A percentile compares a stretch with the other conserved stretches of the same genome.
phyloP scores from a whole-genome alignment of 2,888 invertebrate genomes.

The Ormyrus thymus region DNA sequence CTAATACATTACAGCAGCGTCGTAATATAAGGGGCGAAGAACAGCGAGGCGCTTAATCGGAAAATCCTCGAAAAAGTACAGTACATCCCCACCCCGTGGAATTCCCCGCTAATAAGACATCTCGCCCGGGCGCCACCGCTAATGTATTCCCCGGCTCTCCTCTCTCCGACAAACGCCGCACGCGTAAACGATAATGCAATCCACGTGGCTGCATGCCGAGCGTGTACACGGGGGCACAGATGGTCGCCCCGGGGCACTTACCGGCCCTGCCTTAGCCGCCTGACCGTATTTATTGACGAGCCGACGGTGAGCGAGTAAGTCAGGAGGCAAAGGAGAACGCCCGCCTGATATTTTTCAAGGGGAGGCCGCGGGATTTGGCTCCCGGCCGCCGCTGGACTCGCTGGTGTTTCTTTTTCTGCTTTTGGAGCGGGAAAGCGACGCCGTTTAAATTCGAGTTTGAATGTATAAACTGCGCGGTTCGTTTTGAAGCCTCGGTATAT shows the following conservation, averaged over 20 bases:
- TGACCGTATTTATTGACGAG: constrained; percentile 74
- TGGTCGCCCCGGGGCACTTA: constrained; percentile 74
- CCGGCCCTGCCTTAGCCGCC: constrained; percentile 67
- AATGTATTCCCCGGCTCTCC: constrained; percentile 40
- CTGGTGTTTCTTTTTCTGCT: background rate
- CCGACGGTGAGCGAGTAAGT: constrained; percentile 24
- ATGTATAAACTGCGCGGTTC: too few species aligned
- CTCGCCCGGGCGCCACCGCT: constrained; percentile 32
- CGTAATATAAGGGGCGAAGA: too few species aligned
- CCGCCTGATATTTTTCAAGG: too few species aligned
- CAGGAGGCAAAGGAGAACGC: background rate
- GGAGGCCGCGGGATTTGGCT: too few species aligned
- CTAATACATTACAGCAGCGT: too few species aligned
- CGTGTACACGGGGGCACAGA: constrained; percentile 72
- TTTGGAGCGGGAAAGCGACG: background rate
- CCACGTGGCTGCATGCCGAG: constrained; percentile 67
- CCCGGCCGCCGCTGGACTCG: too few species aligned
- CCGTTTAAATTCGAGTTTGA: too few species aligned
- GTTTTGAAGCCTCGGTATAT: too few species aligned
- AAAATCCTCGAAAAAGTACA: background rate
- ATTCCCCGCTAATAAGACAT: constrained; percentile 36
- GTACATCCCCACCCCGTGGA: background rate
- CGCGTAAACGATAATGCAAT: constrained; percentile 72
- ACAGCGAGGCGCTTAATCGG: too few species aligned
- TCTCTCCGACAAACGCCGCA: constrained; percentile 59